These are phyloP conservation scores for Pachydiplax longipennis DNA, from an alignment of 2,888 invertebrate genomes.

Conservation along the genomic window DNA sequence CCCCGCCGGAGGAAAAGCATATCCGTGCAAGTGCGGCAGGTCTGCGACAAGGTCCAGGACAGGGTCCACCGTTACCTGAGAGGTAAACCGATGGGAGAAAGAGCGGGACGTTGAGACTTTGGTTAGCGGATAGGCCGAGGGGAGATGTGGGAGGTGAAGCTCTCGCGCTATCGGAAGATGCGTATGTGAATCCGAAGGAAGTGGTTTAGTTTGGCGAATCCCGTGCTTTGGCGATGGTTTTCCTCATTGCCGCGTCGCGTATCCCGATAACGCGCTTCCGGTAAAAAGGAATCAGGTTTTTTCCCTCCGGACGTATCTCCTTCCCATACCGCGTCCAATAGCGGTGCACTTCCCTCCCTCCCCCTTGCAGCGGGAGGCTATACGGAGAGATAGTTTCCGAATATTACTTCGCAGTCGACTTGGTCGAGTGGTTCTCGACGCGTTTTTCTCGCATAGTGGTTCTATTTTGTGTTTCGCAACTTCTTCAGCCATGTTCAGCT, in stretches of 20 bases:
- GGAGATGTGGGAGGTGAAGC: not conserved
- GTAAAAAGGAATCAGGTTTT: constrained; percentile 29
- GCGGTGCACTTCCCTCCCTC: not conserved
- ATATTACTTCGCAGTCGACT: not conserved
- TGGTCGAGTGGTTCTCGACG: not conserved
- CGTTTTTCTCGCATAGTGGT: not conserved
- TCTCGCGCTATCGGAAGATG: not conserved
- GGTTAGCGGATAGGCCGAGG: not conserved
- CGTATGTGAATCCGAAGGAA: not conserved
- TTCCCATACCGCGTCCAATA: not conserved
- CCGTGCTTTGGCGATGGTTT: not conserved
- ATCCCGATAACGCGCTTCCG: constrained; percentile 33
- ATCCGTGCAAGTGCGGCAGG: constrained; percentile 4
- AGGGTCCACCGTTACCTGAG: constrained; percentile 26
- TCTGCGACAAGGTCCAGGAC: constrained; percentile 26
- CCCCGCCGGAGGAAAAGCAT: constrained; percentile 1
- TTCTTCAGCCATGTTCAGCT: not conserved
- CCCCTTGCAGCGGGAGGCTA: not conserved
- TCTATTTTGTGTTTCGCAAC: not conserved
- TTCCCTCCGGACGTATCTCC: constrained; percentile 12
- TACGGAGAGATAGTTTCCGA: not conserved
- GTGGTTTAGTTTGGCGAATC: not conserved
- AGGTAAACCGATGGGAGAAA: not conserved
- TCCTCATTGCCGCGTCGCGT: not conserved
- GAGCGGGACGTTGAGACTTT: not conserved